Percentiles rank a stretch among this genome's conserved stretches.
Conservation (phyloP, 1,140 invertebrate species). For the Colletes gigas region DNA sequence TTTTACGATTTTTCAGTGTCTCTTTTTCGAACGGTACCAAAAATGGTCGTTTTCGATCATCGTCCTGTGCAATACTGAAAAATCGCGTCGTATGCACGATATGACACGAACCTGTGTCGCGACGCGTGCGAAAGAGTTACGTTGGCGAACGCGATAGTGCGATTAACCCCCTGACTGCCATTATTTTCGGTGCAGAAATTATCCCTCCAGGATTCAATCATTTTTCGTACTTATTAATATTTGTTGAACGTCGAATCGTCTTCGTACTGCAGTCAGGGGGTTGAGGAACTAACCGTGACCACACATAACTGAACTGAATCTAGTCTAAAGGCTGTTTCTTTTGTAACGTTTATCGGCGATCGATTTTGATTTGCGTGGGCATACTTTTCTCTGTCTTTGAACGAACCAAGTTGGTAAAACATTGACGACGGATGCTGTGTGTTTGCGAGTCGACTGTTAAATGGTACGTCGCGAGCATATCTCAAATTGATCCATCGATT, state of each 20-base stretch:
- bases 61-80: too few relatives aligned
- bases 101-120: neutral
- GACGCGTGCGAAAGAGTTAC: neutral
- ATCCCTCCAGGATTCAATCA: too few relatives aligned
- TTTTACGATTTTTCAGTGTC: too few relatives aligned
- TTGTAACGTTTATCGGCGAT: slow-evolving; percentile 30
- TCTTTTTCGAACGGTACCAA: too few relatives aligned
- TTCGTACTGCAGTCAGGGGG: neutral
- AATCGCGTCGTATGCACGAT: too few relatives aligned
- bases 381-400: neutral
- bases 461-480: neutral
- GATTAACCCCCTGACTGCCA: too few relatives aligned
- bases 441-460: neutral
- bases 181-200: neutral
- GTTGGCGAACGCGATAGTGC: neutral
- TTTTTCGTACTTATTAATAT: too few relatives aligned
- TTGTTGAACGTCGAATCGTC: neutral
- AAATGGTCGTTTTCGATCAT: too few relatives aligned
- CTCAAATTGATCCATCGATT: neutral
- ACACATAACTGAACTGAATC: slow-evolving; percentile 49
- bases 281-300: slow-evolving; percentile 9
- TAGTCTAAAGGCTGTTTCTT: slow-evolving; percentile 64
- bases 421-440: slow-evolving; percentile 3
- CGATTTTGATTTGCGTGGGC: neutral
- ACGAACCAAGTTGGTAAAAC: neutral